Evolutionary conservation across 2,113 vertebrate genomes (phyloP), one percentile per base, ranked within the genome.

Genomic region (Odobenus rosmarus): DNA sequence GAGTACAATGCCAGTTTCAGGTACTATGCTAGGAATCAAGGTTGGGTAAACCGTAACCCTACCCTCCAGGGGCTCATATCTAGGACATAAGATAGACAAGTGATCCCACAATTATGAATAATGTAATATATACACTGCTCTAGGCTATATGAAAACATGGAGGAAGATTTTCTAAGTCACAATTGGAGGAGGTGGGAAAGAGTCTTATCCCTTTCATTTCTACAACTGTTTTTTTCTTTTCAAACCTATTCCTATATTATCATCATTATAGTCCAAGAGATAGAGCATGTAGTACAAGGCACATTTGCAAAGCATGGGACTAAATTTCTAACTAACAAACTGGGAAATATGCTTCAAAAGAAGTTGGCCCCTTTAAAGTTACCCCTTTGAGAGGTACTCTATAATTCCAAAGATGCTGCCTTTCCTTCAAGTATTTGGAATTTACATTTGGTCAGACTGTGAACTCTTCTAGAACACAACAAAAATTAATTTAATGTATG

Each of bases 391-490:
- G 39, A 89, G 42, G 55, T 87, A 67, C 19, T 77, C 71, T n/a
- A 14, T 46, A 46, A 72, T 89, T 95, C 9, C 21, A 88, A 85
- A 86, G 31, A 76, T 77, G 21, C 2, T 74, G 69, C 2, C 16
- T 96, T 93, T 61, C 12, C 67, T 96, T 91, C 85, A 88, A 95
- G 16, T 23, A 74, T 33, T 64, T 69, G 23, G 57, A 82, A 81
- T 85, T 93, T 88, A 19, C 74, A 92, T 86, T 91, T 88, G 21
- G 31, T 97, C 57, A 42, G 42, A 77, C 28, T 90, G 0, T 64
- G 18, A 93, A 81, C 19, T 79, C 36, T 64, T 80, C 26, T 39
- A 95, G 90, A 93, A 15, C 1, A 92, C 53, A 87, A 89, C n/a
- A 80, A 79, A 92, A 61, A 83, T 84, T 23, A 55, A 90, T 57